These are phyloP conservation scores for Lacerta bilineata DNA, from an alignment of 2,797 vertebrate species.

Conservation along the genomic window DNA sequence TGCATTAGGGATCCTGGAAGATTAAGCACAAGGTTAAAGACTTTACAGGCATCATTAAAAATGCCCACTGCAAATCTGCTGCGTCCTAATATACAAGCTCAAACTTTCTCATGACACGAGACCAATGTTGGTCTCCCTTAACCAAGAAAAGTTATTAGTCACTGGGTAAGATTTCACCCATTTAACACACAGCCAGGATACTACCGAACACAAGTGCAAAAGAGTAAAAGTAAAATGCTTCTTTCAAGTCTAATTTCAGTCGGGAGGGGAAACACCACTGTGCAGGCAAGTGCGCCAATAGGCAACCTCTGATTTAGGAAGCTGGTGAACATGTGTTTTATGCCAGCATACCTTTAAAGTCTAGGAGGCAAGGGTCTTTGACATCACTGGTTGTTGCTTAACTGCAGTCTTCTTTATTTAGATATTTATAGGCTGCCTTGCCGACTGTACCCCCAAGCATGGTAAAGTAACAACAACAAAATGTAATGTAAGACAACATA, in stretches of 20 bases:
- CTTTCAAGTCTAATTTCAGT: too few relatives aligned
- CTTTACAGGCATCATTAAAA: neutral
- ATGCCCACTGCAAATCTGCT: neutral
- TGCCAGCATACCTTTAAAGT: too few relatives aligned
- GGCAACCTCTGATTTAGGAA: too few relatives aligned
- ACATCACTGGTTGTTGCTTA: too few relatives aligned
- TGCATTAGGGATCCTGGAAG: slow-evolving; percentile 85
- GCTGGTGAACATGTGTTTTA: too few relatives aligned
- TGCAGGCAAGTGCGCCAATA: too few relatives aligned
- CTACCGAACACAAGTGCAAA: too few relatives aligned
- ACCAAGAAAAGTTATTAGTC: neutral
- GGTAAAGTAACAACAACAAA: neutral
- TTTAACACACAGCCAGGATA: neutral
- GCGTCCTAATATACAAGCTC: neutral
- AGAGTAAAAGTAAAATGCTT: too few relatives aligned
- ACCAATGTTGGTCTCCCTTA: neutral
- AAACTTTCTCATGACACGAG: neutral
- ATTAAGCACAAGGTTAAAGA: slow-evolving; percentile 4
- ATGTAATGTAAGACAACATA: neutral
- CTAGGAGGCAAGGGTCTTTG: too few relatives aligned
- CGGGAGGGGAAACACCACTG: too few relatives aligned
- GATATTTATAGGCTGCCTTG: neutral
- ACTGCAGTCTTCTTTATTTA: neutral
- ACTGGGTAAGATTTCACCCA: neutral
- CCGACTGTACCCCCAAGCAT: neutral